Percentiles rank a stretch among this genome's conserved stretches.
Conservation (phyloP, 2,888 invertebrate species). For the Phalera bucephala region DNA sequence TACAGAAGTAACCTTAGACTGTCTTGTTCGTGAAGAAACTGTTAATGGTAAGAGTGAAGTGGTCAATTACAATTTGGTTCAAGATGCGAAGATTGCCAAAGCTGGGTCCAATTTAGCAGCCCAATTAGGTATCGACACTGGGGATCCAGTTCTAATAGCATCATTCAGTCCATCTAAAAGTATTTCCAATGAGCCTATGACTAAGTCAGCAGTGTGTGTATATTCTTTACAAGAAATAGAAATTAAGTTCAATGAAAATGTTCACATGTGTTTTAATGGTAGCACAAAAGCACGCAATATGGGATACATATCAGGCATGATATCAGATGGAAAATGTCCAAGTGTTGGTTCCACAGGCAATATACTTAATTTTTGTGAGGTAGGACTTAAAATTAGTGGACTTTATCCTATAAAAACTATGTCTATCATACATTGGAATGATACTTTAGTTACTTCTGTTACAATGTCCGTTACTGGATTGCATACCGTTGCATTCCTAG, state of each 20-base stretch:
- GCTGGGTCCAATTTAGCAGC: conserved; percentile 93
- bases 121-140: conserved; percentile 90
- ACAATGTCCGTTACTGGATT: conserved; percentile 94
- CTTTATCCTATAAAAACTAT: conserved; percentile 91
- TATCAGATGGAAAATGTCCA: conserved; percentile 95
- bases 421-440: conserved; percentile 90
- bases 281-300: conserved; percentile 95
- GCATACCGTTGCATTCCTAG: conserved; percentile 97
- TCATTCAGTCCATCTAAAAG: conserved; percentile 95
- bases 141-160: conserved; percentile 92
- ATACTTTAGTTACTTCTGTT: conserved; percentile 91
- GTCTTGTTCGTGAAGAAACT: conserved; percentile 86
- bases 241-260: conserved; percentile 97
- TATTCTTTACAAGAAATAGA: conserved; percentile 96
- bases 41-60: conserved; percentile 74
- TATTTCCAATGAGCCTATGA: conserved; percentile 91
- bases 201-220: conserved; percentile 95
- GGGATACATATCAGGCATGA: conserved; percentile 95
- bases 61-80: conserved; percentile 93
- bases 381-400: conserved; percentile 95
- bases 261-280: conserved; percentile 98
- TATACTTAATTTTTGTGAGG: conserved; percentile 95
- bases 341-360: conserved; percentile 94
- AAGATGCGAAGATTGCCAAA: conserved; percentile 94
- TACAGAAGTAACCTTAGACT: conserved; percentile 97